Base-by-base conservation (phyloP, 2,888 invertebrate species). In the Icerya purchasi region DNA sequence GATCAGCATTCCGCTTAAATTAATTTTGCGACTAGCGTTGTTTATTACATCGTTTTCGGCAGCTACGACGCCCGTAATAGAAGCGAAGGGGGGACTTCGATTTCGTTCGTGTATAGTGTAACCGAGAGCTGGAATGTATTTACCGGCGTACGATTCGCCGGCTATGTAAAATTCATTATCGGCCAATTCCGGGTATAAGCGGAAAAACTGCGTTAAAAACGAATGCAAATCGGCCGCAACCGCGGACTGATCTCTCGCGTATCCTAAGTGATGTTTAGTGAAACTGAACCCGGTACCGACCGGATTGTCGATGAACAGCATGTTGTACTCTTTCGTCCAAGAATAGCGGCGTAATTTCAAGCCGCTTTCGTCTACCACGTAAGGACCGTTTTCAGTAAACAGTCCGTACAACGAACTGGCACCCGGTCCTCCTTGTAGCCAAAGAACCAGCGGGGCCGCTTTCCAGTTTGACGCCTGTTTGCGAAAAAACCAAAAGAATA, bases 221-320 rank as follows among this genome's bases (percentile, higher is more conserved):
- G 77, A 76, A 67, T 88, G 84, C 5, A 93, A 71, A 69, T 92
- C 83, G 56, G 78, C 72, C 2, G 70, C 74, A 2, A 76, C 74
- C 58, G 72, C 72, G 1, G 66, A 68, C 65, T 75, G 70, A 64
- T 72, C 71, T 23, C 65, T 69, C 1, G 72, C 73, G 65, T 71
- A 75, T 2, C 76, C 74, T 1, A 61, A 25, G 36, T 69, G 68
- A 66, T 86, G 81, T 1, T 81, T 78, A 0, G 92, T 90, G 67
- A 89, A 92, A 72, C 91, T 92, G 69, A 84, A 93, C 0, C 93
- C 93, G 1, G 89, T 84, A 1, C 90, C 89, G 1, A 87, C 92
- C 0, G 93, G 93, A 70, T 89, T 92, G 70, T 93, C 93, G 60
- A 93, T 85, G 69, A 86, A 93, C 58, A 93, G 77, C 53, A 93